phyloP scores from a whole-genome alignment of 2,113 vertebrate genomes.

The Notarius quadriscutis region DNA sequence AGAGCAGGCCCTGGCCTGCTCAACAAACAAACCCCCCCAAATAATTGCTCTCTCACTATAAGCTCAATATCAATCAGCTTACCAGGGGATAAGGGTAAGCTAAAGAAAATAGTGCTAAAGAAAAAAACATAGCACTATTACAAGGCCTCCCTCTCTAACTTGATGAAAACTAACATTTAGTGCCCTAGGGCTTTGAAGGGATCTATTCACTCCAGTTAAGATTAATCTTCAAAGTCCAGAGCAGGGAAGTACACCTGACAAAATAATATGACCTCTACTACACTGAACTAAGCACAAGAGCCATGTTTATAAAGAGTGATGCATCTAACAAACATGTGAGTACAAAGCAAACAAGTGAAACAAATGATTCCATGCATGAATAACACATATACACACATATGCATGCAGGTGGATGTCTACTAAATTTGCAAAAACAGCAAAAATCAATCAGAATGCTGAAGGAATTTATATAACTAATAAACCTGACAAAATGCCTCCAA shows the following conservation, averaged over 20 bases:
- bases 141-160: neutral
- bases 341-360: neutral
- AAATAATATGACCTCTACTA: neutral
- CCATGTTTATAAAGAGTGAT: neutral
- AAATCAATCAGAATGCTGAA: neutral
- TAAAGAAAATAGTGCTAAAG: neutral
- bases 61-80: conserved; percentile 19
- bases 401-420: neutral
- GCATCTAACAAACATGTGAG: neutral
- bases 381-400: neutral
- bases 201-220: neutral
- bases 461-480: neutral
- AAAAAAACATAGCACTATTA: neutral
- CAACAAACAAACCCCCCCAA: conserved; percentile 33
- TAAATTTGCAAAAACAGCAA: neutral
- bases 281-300: neutral
- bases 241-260: neutral
- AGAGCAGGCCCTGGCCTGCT: conserved; percentile 47
- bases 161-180: conserved; percentile 19
- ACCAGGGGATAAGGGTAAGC: neutral
- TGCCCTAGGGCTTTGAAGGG: neutral
- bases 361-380: neutral
- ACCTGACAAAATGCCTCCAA: neutral
- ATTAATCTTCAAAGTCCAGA: neutral
- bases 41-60: conserved; percentile 2